These are phyloP conservation scores for Pemphredon lugubris DNA, from an alignment of 2,888 invertebrate genomes.

Conservation along the genomic window DNA sequence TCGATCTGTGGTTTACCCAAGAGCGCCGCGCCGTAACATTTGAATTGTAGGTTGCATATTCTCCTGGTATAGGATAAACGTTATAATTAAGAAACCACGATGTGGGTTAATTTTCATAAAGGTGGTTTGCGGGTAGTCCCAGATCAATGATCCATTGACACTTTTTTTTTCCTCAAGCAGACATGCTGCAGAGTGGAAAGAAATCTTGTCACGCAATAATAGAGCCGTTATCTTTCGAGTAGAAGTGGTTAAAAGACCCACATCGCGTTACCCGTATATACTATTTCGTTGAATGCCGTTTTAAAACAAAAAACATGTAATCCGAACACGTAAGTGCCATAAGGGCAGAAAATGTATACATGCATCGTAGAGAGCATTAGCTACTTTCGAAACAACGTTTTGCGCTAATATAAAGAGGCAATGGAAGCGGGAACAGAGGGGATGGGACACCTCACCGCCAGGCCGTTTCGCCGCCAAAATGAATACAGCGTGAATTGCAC, in stretches of 20 bases:
- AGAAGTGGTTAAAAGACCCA: background rate
- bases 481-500: too few relatives aligned
- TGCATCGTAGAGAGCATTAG: too few relatives aligned
- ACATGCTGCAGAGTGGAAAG: background rate
- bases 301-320: too few relatives aligned
- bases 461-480: too few relatives aligned
- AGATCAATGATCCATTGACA: background rate
- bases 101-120: background rate
- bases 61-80: background rate
- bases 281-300: too few relatives aligned
- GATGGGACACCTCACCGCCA: too few relatives aligned
- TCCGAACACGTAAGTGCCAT: too few relatives aligned
- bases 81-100: constrained; percentile 18
- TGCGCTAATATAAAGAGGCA: too few relatives aligned
- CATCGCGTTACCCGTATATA: background rate
- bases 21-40: constrained; percentile 12
- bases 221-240: too few relatives aligned
- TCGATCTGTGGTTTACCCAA: constrained; percentile 14
- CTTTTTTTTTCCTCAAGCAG: background rate
- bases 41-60: background rate
- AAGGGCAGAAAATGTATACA: too few relatives aligned
- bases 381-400: too few relatives aligned
- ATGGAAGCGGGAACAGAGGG: too few relatives aligned
- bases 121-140: constrained; percentile 5
- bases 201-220: background rate